Evolutionary conservation across 1,140 invertebrate genomes (phyloP).

Genomic region (Saccostrea cuccullata): DNA sequence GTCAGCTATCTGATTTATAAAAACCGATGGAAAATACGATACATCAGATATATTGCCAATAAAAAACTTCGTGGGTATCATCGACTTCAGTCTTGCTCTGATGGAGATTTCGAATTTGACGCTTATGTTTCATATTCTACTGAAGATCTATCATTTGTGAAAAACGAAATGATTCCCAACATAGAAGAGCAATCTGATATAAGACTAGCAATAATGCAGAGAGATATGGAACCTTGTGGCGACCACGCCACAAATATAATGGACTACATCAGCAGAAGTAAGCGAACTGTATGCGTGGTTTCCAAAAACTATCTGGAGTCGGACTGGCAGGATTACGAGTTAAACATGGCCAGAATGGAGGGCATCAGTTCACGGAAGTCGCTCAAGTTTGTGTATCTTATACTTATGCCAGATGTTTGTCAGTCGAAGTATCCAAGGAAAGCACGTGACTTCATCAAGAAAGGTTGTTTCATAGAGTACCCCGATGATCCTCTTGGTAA

Average conservation of each 20-base stretch:
- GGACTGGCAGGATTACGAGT: slow-evolving; percentile 85
- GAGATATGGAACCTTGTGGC: neutral
- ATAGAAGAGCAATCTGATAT: neutral
- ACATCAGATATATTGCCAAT: neutral
- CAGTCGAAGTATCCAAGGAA: slow-evolving; percentile 17
- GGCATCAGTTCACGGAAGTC: slow-evolving; percentile 52
- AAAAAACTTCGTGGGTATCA: neutral
- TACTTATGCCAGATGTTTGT: slow-evolving; percentile 1
- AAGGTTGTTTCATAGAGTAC: neutral
- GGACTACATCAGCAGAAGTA: slow-evolving; percentile 74
- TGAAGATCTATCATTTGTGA: neutral
- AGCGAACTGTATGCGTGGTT: slow-evolving; percentile 80
- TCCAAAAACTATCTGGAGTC: slow-evolving; percentile 41
- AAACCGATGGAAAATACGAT: neutral
- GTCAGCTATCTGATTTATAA: neutral
- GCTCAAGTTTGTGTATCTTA: slow-evolving; percentile 56
- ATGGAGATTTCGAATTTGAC: slow-evolving; percentile 56
- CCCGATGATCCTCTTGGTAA: neutral
- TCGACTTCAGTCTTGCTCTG: neutral
- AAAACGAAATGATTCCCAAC: neutral
- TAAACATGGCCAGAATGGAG: slow-evolving; percentile 78
- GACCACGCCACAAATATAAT: neutral
- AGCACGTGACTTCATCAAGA: neutral
- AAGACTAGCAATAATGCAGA: neutral
- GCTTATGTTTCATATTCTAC: neutral